Base-by-base conservation (phyloP, 2,113 vertebrate species). In the Syngnathus typhle region DNA sequence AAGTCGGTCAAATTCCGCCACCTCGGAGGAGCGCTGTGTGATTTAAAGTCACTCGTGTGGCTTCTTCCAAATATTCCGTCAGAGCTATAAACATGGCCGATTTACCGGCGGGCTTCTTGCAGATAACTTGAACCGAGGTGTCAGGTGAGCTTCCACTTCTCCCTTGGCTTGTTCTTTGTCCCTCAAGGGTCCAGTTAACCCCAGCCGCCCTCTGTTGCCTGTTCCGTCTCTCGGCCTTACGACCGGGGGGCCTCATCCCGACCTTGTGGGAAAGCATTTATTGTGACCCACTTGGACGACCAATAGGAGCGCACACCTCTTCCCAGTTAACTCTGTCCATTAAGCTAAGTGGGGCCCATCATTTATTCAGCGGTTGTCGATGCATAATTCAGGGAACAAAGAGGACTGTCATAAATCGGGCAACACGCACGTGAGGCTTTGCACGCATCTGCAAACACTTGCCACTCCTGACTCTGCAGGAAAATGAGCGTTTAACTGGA, bases 251-350 rank as follows among this genome's bases (percentile, higher is more conserved):
- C 71, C 70, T 80, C 72, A 61, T 78, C 66, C n/a, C 80, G 75
- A 87, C 85, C 83, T 65, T 43, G 6, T 65, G 77, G 72, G 65
- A 64, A 43, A 61, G 58, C 44, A 54, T 70, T 79, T 82, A 78
- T 64, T 68, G 77, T 66, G 51, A 81, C 80, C 81, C 70, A 74
- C 68, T 87, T 86, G 63, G 60, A 54, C 64, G 27, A 65, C 63
- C 68, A 79, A 60, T 37, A 80, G 67, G 63, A 81, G 72, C 21
- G 27, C 63, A 73, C 62, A 54, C 64, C 49, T 68, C 80, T 82
- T 36, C 73, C 71, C 79, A 72, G 86, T 87, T 86, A 87, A 88
- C 84, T 81, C 81, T 71, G 71, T 82, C 86, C 88, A 90, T 91
- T 87, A 90, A 81, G 82, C 83, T 89, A 89, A 90, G 87, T 88